Conservation (phyloP, 2,797 vertebrate species). For the Pipistrellus nathusii region DNA sequence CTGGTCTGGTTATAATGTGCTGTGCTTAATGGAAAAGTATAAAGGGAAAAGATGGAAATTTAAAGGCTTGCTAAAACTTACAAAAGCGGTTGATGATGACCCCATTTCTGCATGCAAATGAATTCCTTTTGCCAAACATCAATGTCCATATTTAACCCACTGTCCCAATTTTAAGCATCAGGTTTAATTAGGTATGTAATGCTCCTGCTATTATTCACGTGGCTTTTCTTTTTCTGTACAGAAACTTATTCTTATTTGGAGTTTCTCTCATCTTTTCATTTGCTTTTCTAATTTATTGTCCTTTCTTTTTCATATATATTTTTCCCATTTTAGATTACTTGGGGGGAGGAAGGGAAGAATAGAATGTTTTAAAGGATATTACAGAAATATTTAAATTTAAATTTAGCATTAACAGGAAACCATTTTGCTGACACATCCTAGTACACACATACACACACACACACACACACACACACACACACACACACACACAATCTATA, state of each 20-base stretch:
- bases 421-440: neutral
- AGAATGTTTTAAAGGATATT: slow-evolving; percentile 12
- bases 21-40: slow-evolving; percentile 58
- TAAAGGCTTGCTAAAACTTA: neutral
- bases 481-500: neutral
- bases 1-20: slow-evolving; percentile 36
- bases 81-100: neutral
- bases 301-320: slow-evolving; percentile 15
- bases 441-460: no score
- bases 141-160: slow-evolving; percentile 42
- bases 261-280: slow-evolving; percentile 32
- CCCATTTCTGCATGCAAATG: slow-evolving; percentile 30
- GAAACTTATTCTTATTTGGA: slow-evolving; percentile 10
- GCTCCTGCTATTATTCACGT: neutral
- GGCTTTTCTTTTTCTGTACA: neutral
- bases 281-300: neutral
- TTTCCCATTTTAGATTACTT: neutral
- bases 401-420: neutral
- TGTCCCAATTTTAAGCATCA: slow-evolving; percentile 7
- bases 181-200: slow-evolving; percentile 59
- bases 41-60: slow-evolving; percentile 46
- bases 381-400: slow-evolving; percentile 3
- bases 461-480: neutral
- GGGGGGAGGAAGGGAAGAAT: no score
- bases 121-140: slow-evolving; percentile 20